Base-by-base conservation (phyloP, 2,888 invertebrate genomes). In the Dilophus febrilis region DNA sequence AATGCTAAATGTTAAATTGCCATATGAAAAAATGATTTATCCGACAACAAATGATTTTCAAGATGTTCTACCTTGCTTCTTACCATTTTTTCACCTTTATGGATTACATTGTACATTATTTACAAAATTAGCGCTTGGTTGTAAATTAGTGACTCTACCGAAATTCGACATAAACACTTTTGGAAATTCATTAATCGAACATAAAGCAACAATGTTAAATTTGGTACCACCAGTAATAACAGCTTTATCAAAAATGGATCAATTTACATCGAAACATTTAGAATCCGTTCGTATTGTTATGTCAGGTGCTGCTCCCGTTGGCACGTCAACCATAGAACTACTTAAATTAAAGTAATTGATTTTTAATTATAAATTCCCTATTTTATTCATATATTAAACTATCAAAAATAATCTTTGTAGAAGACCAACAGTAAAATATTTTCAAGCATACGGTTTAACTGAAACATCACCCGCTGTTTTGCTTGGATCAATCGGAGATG, bases 41-140 rank as follows among this genome's bases (percentile, higher is more conserved):
- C 43, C 45, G 28, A 46, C 51, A 14, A 46, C 46, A 4, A 71
- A 61, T 10, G 53, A 51, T 11, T 51, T 56, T 38, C 80, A 81
- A 59, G 79, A 80, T 40, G 60, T 74, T 0, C 45, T 74, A 3
- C 72, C 83, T 0, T 71, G 71, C 17, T 67, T 87, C 13, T 57
- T 88, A 38, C 87, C 88, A 2, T 75, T 85, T 59, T 87, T 77
- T 59, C 88, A 88, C 57, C 79, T 83, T 40, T 88, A 81, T 53
- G 86, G 85, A 0, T 59, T 82, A 35, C 68, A 72, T 1, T 61
- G 74, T 1, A 61, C 70, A 2, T 59, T 79, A 47, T 51, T 75
- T 3, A 68, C 70, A 2, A 68, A 72, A 38, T 48, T 84, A 19
- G 51, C 60, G 1, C 57, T 64, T 19, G 85, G 86, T 1, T 66